Base-by-base conservation (phyloP, 2,113 vertebrate genomes). In the Phalacrocorax carbo region DNA sequence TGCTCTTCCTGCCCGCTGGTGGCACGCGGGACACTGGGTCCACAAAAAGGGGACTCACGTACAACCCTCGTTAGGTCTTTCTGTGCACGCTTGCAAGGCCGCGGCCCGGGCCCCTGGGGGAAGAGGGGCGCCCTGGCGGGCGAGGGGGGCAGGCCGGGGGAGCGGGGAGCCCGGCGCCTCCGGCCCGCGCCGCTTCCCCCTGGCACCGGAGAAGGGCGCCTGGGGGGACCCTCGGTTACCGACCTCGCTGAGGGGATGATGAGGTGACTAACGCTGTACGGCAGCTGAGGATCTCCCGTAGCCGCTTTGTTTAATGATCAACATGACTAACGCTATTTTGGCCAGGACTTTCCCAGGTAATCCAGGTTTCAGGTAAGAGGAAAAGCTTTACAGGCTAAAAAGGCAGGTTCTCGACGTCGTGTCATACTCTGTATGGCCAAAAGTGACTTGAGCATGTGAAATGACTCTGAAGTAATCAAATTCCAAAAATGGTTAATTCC, bases 401-500 rank as follows among this genome's bases (percentile, higher is more conserved):
- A 77, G 64, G 52, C 78, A 62, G 12, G 9, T 60, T 83, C 12
- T 23, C 20, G 55, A 21, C 2, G 4, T 87, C 57, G 7, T 19
- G 15, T 36, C 40, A 1, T 44, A 9, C 60, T 73, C 44, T 34
- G 16, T 40, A 6, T 18, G 61, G 76, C n/a, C 61, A 8, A 13
- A 60, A 93, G 82, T 32, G 64, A 64, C 76, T 36, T 21, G 26
- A 77, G 55, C 4, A 5, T 49, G 54, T 90, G 72, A 91, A 85
- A 52, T 0, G 0, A 32, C 78, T 72, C 91, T 79, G 73, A 95
- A 96, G 88, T 48, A 48, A 55, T 65, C 3, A 0, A 48, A 81
- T 76, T 95, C 96, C 95, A 86, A 92, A 82, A 88, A 94, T 38
- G 83, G 79, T 87, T 86, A 88, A 66, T 71, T 72, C 86, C 55